These are phyloP conservation scores for Sarcophaga peregrina DNA, from an alignment of 1,140 invertebrate species.

Conservation along the genomic window DNA sequence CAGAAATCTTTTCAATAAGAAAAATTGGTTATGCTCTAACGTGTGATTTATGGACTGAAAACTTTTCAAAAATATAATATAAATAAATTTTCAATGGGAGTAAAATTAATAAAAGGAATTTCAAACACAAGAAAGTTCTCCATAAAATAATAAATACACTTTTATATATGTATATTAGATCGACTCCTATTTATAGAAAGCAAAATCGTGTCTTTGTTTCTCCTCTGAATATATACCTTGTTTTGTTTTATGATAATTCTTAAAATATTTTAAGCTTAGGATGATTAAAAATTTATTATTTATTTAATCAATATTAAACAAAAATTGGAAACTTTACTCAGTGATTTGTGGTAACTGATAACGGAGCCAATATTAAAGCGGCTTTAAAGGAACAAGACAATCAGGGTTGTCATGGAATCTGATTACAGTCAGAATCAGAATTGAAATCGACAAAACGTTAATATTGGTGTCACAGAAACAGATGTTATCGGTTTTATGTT, in stretches of 20 bases:
- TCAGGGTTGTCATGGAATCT: too few species aligned
- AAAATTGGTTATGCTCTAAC: conserved; percentile 27
- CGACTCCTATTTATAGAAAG: not conserved
- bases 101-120: conserved; percentile 33
- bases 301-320: conserved; percentile 16
- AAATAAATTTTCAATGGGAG: conserved; percentile 5
- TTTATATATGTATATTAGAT: not conserved
- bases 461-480: too few species aligned
- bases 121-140: conserved; percentile 25
- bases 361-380: conserved; percentile 17
- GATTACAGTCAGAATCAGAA: too few species aligned
- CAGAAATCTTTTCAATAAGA: not conserved
- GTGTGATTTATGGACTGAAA: conserved; percentile 30
- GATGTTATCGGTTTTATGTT: too few species aligned
- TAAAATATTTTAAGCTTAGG: too few species aligned
- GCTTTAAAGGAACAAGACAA: conserved; percentile 23
- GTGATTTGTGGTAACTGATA: conserved; percentile 34
- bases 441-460: too few species aligned
- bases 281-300: not conserved
- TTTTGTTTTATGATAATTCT: too few species aligned
- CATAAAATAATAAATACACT: not conserved
- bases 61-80: conserved; percentile 22
- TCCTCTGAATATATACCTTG: too few species aligned
- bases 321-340: conserved; percentile 14
- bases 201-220: not conserved